Evolutionary conservation across 2,888 invertebrate genomes (phyloP).

Genomic region (Epistrophella euchroma): DNA sequence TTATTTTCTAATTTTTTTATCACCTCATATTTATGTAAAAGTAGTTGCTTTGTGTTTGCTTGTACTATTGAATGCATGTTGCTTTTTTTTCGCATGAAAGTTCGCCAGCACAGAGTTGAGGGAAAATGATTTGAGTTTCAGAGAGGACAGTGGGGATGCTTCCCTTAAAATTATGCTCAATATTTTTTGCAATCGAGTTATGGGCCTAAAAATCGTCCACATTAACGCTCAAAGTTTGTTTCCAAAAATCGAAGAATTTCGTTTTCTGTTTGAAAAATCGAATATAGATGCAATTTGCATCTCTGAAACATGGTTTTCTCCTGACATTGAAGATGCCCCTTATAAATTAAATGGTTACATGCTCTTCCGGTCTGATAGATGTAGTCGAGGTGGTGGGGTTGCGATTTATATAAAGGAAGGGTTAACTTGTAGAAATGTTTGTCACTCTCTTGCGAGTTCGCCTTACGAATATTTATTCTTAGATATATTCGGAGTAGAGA

Average conservation of each 20-base stretch:
- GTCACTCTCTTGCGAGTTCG: neutral
- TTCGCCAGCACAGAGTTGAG: too few species aligned
- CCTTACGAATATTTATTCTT: neutral
- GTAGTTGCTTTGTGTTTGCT: too few species aligned
- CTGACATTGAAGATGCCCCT: neutral
- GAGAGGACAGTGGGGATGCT: too few species aligned
- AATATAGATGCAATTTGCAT: neutral
- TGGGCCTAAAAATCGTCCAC: too few species aligned
- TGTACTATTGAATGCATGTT: too few species aligned
- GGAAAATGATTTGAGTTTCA: too few species aligned
- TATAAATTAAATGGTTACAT: neutral
- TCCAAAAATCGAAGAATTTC: neutral
- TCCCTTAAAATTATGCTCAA: too few species aligned
- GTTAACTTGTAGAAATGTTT: neutral
- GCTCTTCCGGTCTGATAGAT: constrained; percentile 8
- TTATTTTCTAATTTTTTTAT: too few species aligned
- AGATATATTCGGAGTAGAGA: neutral
- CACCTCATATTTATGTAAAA: too few species aligned
- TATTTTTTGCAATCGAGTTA: too few species aligned
- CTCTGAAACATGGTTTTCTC: constrained; percentile 1
- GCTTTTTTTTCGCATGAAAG: too few species aligned
- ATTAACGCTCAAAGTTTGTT: too few species aligned
- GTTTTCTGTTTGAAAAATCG: neutral
- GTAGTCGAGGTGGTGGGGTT: constrained; percentile 6
- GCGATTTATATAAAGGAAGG: neutral